These are phyloP conservation scores for Sphenopsis melanotis DNA, from an alignment of 2,797 vertebrate species.

Conservation along the genomic window DNA sequence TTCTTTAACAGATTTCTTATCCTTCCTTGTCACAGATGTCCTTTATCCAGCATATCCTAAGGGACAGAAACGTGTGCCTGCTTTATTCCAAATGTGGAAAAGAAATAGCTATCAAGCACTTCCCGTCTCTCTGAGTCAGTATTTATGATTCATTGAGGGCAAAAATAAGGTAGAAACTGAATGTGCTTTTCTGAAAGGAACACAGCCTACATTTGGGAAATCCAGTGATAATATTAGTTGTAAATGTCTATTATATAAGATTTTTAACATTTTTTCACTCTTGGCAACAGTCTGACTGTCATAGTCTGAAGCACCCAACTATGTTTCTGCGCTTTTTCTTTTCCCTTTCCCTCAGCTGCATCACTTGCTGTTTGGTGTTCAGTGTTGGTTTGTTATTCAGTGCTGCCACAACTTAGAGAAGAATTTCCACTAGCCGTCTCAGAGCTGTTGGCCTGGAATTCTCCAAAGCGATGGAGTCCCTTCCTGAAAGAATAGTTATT, in stretches of 20 bases:
- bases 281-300: background rate
- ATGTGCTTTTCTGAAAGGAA: slow-evolving; percentile 23
- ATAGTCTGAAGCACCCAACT: background rate
- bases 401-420: background rate
- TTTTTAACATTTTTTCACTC: background rate
- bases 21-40: background rate
- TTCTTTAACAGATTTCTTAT: background rate
- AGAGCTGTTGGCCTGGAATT: background rate
- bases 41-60: background rate
- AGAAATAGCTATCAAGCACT: background rate
- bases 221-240: background rate
- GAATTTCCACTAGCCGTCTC: background rate
- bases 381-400: background rate
- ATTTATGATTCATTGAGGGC: slow-evolving; percentile 7
- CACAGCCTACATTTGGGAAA: slow-evolving; percentile 3
- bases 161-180: slow-evolving; percentile 5
- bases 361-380: background rate
- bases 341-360: background rate
- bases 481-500: background rate
- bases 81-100: background rate
- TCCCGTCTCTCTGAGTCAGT: background rate
- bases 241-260: slow-evolving; percentile 23
- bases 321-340: background rate
- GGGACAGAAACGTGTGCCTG: background rate
- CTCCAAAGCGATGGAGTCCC: background rate